These are phyloP conservation scores for Apteryx owenii DNA, from an alignment of 2,113 vertebrate genomes.

Conservation along the genomic window DNA sequence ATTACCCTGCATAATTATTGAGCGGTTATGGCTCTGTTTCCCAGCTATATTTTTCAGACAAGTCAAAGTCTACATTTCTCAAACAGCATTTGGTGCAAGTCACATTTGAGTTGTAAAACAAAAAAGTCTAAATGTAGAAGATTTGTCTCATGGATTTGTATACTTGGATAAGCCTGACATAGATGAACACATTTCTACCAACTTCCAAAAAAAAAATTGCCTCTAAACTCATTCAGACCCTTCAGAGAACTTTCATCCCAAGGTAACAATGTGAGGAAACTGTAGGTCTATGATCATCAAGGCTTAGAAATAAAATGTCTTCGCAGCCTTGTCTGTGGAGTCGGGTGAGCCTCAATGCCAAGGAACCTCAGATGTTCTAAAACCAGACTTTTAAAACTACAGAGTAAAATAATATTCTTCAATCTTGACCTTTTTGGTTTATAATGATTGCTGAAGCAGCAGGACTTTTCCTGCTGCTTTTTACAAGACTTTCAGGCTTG, in stretches of 20 bases:
- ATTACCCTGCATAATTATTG: slow-evolving; percentile 28
- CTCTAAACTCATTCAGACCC: background rate
- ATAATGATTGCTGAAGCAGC: slow-evolving; percentile 33
- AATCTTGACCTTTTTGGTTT: slow-evolving; percentile 45
- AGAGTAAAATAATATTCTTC: background rate
- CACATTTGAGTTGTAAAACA: background rate
- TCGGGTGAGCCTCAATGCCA: background rate
- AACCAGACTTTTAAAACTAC: background rate
- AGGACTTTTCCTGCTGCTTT: slow-evolving; percentile 39
- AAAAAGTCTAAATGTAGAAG: background rate
- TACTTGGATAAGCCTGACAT: background rate
- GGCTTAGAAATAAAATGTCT: background rate
- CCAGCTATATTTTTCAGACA: slow-evolving; percentile 48
- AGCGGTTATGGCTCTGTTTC: slow-evolving; percentile 60
- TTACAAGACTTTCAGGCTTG: slow-evolving; percentile 14
- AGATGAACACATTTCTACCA: rapidly evolving
- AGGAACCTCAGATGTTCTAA: background rate
- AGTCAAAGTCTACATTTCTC: slow-evolving; percentile 13
- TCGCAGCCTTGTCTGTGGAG: background rate
- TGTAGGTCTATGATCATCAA: background rate
- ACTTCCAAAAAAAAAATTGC: background rate
- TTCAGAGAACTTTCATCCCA: background rate
- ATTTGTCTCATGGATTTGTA: background rate
- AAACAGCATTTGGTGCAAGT: background rate
- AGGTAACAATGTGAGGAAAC: background rate